phyloP scores from a whole-genome alignment of 2,888 invertebrate genomes.

The Monopis laevigella region DNA sequence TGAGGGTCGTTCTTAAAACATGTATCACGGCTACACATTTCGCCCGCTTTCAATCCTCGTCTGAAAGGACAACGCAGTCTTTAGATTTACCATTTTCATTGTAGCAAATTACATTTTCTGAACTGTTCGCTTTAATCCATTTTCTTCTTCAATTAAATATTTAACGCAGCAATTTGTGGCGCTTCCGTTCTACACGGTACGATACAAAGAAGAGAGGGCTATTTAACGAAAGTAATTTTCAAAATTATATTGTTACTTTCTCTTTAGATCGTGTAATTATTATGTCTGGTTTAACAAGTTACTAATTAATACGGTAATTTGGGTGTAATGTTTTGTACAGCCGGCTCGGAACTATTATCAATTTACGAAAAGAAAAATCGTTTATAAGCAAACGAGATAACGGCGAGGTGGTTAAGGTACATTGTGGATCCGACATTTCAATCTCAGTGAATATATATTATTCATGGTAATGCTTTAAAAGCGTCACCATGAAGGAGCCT shows the following conservation, averaged over 20 bases:
- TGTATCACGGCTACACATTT: constrained; percentile 2
- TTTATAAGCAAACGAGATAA: constrained; percentile 12
- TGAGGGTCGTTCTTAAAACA: constrained; percentile 47
- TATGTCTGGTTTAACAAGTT: constrained; percentile 51
- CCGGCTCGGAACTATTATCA: no score
- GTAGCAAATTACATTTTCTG: constrained; percentile 10
- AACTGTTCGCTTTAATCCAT: constrained; percentile 33
- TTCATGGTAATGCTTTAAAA: constrained; percentile 67
- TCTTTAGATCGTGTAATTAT: constrained; percentile 54
- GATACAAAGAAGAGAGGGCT: constrained; percentile 43
- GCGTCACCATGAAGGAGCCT: constrained; percentile 53
- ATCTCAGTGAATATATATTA: constrained; percentile 59
- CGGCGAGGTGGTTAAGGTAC: no score
- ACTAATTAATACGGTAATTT: constrained; percentile 51
- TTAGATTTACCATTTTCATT: background rate
- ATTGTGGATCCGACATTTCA: constrained; percentile 65
- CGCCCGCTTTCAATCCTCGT: no score
- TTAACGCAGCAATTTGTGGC: constrained; percentile 52
- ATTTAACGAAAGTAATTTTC: constrained; percentile 53
- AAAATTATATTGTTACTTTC: constrained; percentile 56
- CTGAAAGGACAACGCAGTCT: background rate
- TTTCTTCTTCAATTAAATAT: constrained; percentile 56
- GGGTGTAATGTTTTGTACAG: no score
- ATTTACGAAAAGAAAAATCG: no score
- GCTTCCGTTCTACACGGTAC: constrained; percentile 44